Evolutionary conservation across 2,888 invertebrate species (phyloP), one percentile per base, ranked within the genome.

Genomic region (Hymenopus coronatus): DNA sequence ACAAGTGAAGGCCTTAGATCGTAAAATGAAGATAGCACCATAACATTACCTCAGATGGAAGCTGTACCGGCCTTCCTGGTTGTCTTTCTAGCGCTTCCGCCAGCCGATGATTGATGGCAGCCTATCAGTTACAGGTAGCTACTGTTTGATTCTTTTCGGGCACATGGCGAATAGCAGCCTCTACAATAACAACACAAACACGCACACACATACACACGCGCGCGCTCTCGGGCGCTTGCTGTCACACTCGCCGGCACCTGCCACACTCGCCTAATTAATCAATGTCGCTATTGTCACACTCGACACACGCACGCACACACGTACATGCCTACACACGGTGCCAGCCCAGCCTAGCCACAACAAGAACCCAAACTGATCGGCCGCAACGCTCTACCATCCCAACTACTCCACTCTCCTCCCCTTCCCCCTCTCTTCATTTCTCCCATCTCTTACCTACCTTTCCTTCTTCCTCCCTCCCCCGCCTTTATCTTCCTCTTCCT

Each of bases 351-450:
- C 54, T 28, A 84, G 89, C 88, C 89, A 83, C 88, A 88, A 70
- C 54, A 70, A 70, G 54, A 70, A 54, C 83, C 88, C 86, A 85
- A 89, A 89, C 89, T 89, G 88, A 88, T 89, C 88, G 33, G 25
- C 89, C 84, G 46, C 82, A 82, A 82, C 70, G 84, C 87, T 86
- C 81, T 81, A 70, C 81, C 86, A 70, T 54, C 86, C 81, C 81
- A 82, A 87, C 87, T 82, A 87, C 85, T 46, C 27, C 85, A 25
- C 25, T 46, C 54, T 83, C 28, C 28, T 84, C 88, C 84, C 84
- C 88, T 88, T 88, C 33, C 85, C 83, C 88, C 46, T 84, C 88
- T 83, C 88, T 54, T 28, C 84, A 83, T 30, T 87, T 87, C 28
- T 81, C 70, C 86, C 83, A 82, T 88, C 87, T 83, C 14, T 87